These are phyloP conservation scores for Macrosoma leucophasiata DNA, from an alignment of 2,888 invertebrate genomes.

Conservation along the genomic window DNA sequence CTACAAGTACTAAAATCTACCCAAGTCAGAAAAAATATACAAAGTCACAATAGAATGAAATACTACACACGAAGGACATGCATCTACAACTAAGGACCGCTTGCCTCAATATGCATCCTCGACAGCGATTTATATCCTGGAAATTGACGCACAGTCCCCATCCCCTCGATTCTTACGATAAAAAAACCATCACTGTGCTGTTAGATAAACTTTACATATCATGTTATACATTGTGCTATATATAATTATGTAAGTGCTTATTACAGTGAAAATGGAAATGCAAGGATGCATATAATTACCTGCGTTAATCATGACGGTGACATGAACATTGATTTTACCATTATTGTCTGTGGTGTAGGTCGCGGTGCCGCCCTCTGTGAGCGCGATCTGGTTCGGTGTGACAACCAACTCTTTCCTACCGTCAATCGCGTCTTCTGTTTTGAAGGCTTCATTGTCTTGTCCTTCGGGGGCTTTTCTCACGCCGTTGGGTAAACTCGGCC, in stretches of 20 bases:
- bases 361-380: conserved; percentile 66
- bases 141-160: conserved; percentile 50
- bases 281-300: conserved; percentile 77
- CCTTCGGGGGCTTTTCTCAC: conserved; percentile 86
- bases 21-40: no score
- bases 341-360: conserved; percentile 84
- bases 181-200: conserved; percentile 65
- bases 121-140: conserved; percentile 50
- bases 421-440: conserved; percentile 77
- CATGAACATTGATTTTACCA: conserved; percentile 92
- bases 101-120: conserved; percentile 76
- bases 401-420: conserved; percentile 72
- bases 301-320: conserved; percentile 89
- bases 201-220: conserved; percentile 50
- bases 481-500: conserved; percentile 58
- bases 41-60: no score
- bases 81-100: conserved; percentile 50
- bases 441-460: conserved; percentile 84
- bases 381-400: conserved; percentile 65
- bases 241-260: conserved; percentile 27
- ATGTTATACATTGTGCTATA: conserved; percentile 39
- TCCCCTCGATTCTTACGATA: conserved; percentile 37
- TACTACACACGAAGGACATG: no score
- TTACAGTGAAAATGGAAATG: conserved; percentile 27
- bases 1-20: no score